phyloP scores from a whole-genome alignment of 2,888 invertebrate species.

The Callyntrura sp. region DNA sequence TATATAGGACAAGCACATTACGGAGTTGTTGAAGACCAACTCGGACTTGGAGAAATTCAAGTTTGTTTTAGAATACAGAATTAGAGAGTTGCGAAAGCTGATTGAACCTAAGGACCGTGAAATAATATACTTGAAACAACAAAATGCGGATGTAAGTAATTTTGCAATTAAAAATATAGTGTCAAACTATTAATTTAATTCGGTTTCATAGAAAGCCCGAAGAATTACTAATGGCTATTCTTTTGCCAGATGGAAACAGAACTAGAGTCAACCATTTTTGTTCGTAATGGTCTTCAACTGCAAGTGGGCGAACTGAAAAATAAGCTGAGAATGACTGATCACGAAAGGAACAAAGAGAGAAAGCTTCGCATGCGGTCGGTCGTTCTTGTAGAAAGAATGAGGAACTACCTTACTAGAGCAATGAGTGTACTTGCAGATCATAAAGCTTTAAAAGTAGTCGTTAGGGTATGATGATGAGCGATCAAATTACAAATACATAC shows the following conservation, averaged over 20 bases:
- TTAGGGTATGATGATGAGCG: constrained; percentile 86
- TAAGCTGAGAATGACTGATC: constrained; percentile 90
- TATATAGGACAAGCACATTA: constrained; percentile 90
- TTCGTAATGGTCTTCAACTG: constrained; percentile 87
- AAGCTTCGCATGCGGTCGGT: constrained; percentile 88
- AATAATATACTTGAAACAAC: constrained; percentile 93
- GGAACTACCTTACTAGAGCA: constrained; percentile 92
- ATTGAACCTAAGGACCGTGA: constrained; percentile 95
- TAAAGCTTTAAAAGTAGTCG: constrained; percentile 87
- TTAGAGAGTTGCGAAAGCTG: constrained; percentile 93
- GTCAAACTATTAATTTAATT: too few relatives aligned
- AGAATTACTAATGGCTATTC: background rate
- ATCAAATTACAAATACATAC: too few relatives aligned
- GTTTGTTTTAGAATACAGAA: constrained; percentile 95
- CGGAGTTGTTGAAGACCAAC: constrained; percentile 93
- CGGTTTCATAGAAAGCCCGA: too few relatives aligned
- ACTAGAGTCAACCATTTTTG: constrained; percentile 87
- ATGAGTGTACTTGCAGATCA: constrained; percentile 93
- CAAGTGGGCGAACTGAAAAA: constrained; percentile 92
- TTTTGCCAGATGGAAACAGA: constrained; percentile 93
- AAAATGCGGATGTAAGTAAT: constrained; percentile 88
- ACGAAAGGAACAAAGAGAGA: constrained; percentile 90
- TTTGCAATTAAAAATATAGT: too few relatives aligned
- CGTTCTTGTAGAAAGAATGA: constrained; percentile 87
- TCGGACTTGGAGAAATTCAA: constrained; percentile 96